Evolutionary conservation across 2,113 vertebrate genomes (phyloP), one percentile per base, ranked within the genome.

Genomic region (Dunckerocampus dactyliophorus): DNA sequence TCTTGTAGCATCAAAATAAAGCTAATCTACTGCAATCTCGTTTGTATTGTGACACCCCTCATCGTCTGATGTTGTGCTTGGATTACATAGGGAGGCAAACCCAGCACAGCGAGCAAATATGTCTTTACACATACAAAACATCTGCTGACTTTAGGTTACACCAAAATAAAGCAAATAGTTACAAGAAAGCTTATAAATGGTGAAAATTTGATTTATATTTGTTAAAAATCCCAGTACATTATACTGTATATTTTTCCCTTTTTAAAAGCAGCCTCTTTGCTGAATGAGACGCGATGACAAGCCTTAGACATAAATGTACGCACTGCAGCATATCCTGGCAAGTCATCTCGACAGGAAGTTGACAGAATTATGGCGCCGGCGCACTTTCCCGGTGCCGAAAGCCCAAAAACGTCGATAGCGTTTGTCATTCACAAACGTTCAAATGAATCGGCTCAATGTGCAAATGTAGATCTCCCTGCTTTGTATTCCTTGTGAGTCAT

Each of bases 231-330:
- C 39, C 39, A 13, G 39, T 12, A 42, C 12, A 42, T 42, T 9
- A 53, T 7, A 5, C 21, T 24, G 49, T 17, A n/a, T 53, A n/a
- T 53, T 24, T 16, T 51, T n/a, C 15, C 16, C 51, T 53, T 34
- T 53, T 53, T 43, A 12, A 43, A 43, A 13, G 2, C 3, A 24
- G 51, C 15, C 17, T 10, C 51, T 51, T 28, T 34, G 9, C 13
- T 53, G 51, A 53, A 53, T 53, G 31, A 53, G 51, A 34, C 15
- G 8, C 14, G 51, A 16, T 24, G 49, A 51, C 49, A 28, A 53
- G 51, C 51, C 0, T 6, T 31, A 53, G 15, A 53, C 24, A 6
- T 28, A 17, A 53, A 31, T n/a, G 15, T 5, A n/a, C 24, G 15
- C 24, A 53, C 24, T 16, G 24, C 51, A 34, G 51, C 39, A 43